These are phyloP conservation scores for Cactoblastis cactorum DNA, from an alignment of 2,888 invertebrate genomes.

Conservation along the genomic window DNA sequence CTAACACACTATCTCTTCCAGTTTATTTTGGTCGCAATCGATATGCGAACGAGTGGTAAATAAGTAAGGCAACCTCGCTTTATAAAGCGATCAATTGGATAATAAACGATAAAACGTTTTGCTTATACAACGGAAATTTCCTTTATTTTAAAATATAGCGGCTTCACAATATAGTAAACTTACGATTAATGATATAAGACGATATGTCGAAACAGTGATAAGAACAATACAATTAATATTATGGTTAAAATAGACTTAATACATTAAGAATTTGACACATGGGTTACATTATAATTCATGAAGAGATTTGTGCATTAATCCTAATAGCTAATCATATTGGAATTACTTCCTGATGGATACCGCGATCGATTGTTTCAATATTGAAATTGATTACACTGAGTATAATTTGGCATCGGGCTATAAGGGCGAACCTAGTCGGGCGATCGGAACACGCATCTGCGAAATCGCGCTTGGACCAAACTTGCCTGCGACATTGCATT, in stretches of 20 bases:
- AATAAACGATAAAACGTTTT: conserved; percentile 74
- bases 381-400: conserved; percentile 44
- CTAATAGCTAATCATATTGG: conserved; percentile 54
- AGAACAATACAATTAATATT: conserved; percentile 71
- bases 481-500: conserved; percentile 74
- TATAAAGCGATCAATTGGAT: conserved; percentile 60
- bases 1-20: conserved; percentile 73
- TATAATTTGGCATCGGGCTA: conserved; percentile 63
- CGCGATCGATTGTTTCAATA: conserved; percentile 51
- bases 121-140: conserved; percentile 77
- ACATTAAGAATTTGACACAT: conserved; percentile 70
- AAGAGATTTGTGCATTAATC: conserved; percentile 48
- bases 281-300: conserved; percentile 61
- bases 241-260: conserved; percentile 57
- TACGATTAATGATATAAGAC: conserved; percentile 72
- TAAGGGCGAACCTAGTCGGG: conserved; percentile 77
- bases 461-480: conserved; percentile 54
- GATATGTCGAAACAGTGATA: conserved; percentile 77
- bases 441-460: conserved; percentile 68
- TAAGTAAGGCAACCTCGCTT: conserved; percentile 57
- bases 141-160: conserved; percentile 79
- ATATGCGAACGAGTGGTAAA: conserved; percentile 64
- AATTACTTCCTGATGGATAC: conserved; percentile 76
- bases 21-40: conserved; percentile 72
- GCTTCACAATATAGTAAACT: conserved; percentile 76